phyloP scores from a whole-genome alignment of 2,113 vertebrate genomes.

The Furnarius figulus region DNA sequence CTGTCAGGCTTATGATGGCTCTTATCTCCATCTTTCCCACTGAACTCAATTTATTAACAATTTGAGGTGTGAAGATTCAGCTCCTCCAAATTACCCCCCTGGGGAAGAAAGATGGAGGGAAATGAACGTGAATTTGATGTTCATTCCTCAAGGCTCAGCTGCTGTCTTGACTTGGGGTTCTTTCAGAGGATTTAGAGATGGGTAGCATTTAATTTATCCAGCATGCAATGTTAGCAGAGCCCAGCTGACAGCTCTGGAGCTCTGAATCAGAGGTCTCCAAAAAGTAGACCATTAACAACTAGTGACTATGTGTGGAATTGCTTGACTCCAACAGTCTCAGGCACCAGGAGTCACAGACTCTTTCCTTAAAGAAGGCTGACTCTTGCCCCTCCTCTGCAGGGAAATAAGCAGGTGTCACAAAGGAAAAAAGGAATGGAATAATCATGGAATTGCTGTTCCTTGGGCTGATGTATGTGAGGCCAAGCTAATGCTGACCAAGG shows the following conservation, averaged over 20 bases:
- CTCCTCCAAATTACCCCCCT: background rate
- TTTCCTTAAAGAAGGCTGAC: background rate
- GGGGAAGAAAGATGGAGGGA: background rate
- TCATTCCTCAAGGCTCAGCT: background rate
- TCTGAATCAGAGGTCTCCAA: background rate
- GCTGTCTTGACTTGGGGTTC: background rate
- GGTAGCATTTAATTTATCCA: background rate
- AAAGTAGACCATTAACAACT: background rate
- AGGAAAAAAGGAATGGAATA: background rate
- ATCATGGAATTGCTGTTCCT: background rate
- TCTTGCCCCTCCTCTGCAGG: background rate
- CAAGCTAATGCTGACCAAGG: background rate
- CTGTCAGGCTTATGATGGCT: background rate
- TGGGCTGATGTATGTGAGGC: background rate
- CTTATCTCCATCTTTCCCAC: background rate
- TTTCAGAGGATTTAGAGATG: background rate
- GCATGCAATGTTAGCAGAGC: fast-evolving
- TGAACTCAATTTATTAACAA: background rate
- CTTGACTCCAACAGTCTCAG: background rate
- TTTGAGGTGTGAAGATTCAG: background rate
- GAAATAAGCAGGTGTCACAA: fast-evolving
- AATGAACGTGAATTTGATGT: background rate
- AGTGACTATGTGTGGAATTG: background rate
- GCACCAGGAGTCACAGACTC: background rate
- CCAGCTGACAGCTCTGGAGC: background rate